These are phyloP conservation scores for Tangara arthus DNA, from an alignment of 2,797 vertebrate genomes.

Conservation along the genomic window DNA sequence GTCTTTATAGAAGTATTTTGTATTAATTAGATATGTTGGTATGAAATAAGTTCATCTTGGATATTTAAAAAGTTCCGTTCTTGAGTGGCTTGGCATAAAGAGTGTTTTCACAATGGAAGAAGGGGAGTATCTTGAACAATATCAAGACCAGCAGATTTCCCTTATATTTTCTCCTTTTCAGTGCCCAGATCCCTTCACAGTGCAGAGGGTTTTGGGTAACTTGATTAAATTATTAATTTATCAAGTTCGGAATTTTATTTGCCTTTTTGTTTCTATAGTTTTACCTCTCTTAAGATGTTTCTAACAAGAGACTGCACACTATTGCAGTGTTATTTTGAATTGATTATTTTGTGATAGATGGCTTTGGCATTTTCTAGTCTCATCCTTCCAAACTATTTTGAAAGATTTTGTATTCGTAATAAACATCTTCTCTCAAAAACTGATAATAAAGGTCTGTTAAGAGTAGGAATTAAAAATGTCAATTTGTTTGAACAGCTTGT, in stretches of 20 bases:
- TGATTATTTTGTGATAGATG: not conserved
- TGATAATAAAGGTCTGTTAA: conserved; percentile 68
- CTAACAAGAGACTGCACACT: not conserved
- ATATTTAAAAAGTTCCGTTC: not conserved
- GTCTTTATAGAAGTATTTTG: not conserved
- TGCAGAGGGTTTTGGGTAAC: not conserved
- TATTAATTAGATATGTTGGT: not conserved
- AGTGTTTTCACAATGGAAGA: not conserved
- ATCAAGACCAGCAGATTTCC: not conserved
- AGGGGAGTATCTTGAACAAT: rapidly evolving
- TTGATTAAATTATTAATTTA: not conserved
- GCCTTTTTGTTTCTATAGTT: too few species aligned
- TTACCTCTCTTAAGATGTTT: not conserved
- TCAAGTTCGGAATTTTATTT: not conserved
- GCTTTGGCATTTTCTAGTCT: not conserved
- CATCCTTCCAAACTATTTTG: not conserved
- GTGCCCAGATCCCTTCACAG: not conserved
- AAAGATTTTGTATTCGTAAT: conserved; percentile 55
- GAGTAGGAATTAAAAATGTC: conserved; percentile 76
- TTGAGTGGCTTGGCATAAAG: not conserved
- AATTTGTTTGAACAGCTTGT: conserved; percentile 80
- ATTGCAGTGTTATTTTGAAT: not conserved
- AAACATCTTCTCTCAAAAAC: conserved; percentile 60
- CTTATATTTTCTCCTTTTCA: not conserved
- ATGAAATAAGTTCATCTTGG: not conserved